phyloP scores from a whole-genome alignment of 2,113 vertebrate genomes.

The Xyrauchen texanus region DNA sequence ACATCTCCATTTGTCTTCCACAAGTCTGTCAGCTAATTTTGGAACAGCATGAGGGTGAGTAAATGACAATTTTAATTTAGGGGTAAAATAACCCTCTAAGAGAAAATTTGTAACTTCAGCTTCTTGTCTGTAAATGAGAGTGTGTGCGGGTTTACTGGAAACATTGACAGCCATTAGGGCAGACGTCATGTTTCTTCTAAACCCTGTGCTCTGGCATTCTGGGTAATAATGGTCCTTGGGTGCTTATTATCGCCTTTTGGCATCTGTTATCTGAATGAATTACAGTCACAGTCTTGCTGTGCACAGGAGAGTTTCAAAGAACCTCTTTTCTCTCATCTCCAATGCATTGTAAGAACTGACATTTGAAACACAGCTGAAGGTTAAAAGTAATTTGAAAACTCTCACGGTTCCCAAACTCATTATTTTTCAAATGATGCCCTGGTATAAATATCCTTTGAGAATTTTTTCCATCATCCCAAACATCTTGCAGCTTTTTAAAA shows the following conservation, averaged over 20 bases:
- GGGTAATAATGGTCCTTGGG: conserved; percentile 50
- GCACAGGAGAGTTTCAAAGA: conserved; percentile 22
- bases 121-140: background rate
- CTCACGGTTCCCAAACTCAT: conserved; percentile 11
- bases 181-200: conserved; percentile 24
- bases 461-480: conserved; percentile 17
- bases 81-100: no score
- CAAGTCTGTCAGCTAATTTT: no score
- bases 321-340: conserved; percentile 2
- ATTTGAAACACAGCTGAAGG: conserved; percentile 20
- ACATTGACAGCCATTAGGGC: conserved; percentile 36
- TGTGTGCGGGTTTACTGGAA: background rate
- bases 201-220: conserved; percentile 39
- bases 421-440: conserved; percentile 1
- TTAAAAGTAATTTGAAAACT: conserved; percentile 37
- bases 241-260: conserved; percentile 54
- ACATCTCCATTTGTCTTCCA: no score
- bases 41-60: no score
- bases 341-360: background rate
- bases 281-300: background rate
- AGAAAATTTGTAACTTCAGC: background rate
- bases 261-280: conserved; percentile 44
- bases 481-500: background rate
- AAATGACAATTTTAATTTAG: no score
- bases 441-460: conserved; percentile 31